These are phyloP conservation scores for Poicephalus meyeri DNA, from an alignment of 2,113 vertebrate species.

Conservation along the genomic window DNA sequence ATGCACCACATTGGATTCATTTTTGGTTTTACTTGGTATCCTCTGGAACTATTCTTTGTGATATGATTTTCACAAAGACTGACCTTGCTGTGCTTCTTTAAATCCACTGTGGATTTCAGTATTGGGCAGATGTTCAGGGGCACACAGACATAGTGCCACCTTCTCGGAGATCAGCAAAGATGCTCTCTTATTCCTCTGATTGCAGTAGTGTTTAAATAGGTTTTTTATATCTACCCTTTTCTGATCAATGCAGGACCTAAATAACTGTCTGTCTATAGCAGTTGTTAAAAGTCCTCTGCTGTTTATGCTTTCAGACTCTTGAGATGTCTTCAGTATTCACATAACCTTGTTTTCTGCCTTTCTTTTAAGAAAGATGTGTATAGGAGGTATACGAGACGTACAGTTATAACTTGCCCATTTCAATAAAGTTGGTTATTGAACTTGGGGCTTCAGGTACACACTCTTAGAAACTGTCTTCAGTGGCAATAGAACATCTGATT, in stretches of 20 bases:
- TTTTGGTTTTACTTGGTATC: background rate
- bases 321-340: background rate
- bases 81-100: background rate
- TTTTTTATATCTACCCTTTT: background rate
- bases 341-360: background rate
- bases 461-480: background rate
- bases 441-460: background rate
- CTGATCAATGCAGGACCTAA: background rate
- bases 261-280: too few species aligned
- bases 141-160: background rate
- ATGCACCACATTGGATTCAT: background rate
- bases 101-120: background rate
- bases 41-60: background rate
- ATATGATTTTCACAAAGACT: background rate
- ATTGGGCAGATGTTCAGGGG: background rate
- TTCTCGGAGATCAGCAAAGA: background rate
- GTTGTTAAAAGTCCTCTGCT: background rate
- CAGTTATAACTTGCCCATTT: background rate
- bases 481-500: background rate
- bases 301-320: background rate
- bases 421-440: background rate
- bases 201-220: background rate
- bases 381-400: fast-evolving
- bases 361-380: background rate
- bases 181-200: background rate